Base-by-base conservation (phyloP, 2,888 invertebrate genomes). In the Ochropleura plecta region DNA sequence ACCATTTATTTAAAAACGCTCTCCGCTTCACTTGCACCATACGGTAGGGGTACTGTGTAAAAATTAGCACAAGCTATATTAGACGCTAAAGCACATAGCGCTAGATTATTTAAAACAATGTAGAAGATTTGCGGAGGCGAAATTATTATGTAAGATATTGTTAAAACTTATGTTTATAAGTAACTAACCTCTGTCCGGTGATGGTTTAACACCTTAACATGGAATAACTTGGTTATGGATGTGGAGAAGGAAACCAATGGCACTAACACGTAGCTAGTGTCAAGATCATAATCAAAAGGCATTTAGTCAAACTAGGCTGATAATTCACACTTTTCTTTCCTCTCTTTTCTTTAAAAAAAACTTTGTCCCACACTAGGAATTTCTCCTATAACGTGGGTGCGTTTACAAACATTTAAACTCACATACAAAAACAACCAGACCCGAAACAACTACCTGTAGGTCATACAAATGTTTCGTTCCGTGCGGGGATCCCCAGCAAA, bases 111-210 rank as follows among this genome's bases (percentile, higher is more conserved):
- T 73, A 78, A 30, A 30, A 73, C 70, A n/a, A 55, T 7, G 59
- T 83, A 76, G 64, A 65, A 63, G 66, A 62, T 73, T 79, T 84
- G 73, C 60, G n/a, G 49, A n/a, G 68, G 86, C 77, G 85, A 68
- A 76, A 79, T 77, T 79, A 44, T 63, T 79, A 18, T 44, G 14
- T 79, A 49, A 78, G 74, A 71, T 81, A 77, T 73, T 66, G 20
- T 49, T 49, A 5, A 51, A 75, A 75, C 48, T 74, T 64, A 57
- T 57, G 81, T 81, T 75, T 49, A 30, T 30, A 30, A 18, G 12
- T 53, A 55, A 81, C 63, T 81, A 75, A 76, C 57, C n/a, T 20
- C 18, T 59, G 42, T 40, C 42, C 5, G 81, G 78, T 79, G 76
- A 64, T 44, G 76, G 78, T 30, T 59, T 59, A 44, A 67, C 7